Conservation (phyloP, 1,140 invertebrate genomes). For the Cydia splendana region DNA sequence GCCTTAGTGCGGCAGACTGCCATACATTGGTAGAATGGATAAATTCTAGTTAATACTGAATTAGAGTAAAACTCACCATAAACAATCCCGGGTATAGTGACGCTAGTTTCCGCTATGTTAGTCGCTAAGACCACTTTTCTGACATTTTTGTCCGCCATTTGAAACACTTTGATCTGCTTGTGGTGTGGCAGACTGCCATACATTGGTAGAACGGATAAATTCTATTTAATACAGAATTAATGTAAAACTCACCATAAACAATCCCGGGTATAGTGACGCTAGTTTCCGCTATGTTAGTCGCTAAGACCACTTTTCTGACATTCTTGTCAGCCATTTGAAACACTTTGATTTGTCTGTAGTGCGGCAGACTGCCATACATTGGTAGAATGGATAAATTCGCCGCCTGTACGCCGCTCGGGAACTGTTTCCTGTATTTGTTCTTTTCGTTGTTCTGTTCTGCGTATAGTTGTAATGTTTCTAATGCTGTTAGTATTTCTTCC, state of each 20-base stretch:
- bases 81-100: conserved; percentile 94
- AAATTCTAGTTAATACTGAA: conserved; percentile 55
- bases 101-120: conserved; percentile 98
- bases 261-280: conserved; percentile 96
- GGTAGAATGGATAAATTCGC: conserved; percentile 89
- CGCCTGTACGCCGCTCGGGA: conserved; percentile 62
- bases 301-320: conserved; percentile 93
- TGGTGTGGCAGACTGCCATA: conserved; percentile 93
- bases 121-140: conserved; percentile 97
- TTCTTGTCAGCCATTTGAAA: conserved; percentile 60
- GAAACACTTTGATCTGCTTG: conserved; percentile 88
- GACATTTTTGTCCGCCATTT: conserved; percentile 53
- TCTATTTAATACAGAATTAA: conserved; percentile 26
- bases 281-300: conserved; percentile 99
- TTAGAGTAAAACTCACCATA: conserved; percentile 83
- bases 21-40: conserved; percentile 91
- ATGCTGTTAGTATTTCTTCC: conserved; percentile 92
- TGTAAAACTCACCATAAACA: conserved; percentile 86
- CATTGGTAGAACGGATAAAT: conserved; percentile 93
- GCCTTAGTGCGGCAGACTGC: conserved; percentile 91
- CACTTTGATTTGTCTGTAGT: conserved; percentile 90
- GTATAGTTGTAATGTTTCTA: conserved; percentile 85
- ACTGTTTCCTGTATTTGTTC: conserved; percentile 58
- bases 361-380: conserved; percentile 94
- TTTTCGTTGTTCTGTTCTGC: conserved; percentile 80